Conservation (phyloP, 2,113 vertebrate genomes). For the Plecotus auritus region DNA sequence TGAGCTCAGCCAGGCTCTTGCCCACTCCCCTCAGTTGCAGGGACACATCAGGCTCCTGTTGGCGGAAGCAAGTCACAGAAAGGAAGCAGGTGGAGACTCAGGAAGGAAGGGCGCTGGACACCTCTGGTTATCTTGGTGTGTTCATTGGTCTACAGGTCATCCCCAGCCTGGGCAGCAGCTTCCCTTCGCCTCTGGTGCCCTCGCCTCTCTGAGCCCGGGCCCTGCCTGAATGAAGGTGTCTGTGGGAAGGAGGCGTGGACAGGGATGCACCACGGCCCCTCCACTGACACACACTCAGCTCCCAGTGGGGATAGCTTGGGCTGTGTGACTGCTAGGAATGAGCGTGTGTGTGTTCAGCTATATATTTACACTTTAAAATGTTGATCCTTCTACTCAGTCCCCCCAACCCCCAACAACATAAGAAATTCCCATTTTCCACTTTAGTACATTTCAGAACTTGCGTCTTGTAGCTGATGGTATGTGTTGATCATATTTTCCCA, state of each 20-base stretch:
- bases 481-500: neutral
- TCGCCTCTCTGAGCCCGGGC: neutral
- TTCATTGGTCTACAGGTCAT: neutral
- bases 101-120: neutral
- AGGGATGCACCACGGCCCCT: neutral
- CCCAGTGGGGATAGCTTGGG: fast-evolving
- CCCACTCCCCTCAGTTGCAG: fast-evolving
- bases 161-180: fast-evolving
- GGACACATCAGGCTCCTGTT: fast-evolving
- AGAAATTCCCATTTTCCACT: neutral
- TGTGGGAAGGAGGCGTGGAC: fast-evolving
- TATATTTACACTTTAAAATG: neutral
- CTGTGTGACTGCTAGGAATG: fast-evolving
- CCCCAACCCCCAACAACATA: neutral
- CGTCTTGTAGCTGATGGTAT: neutral
- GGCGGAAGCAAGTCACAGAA: neutral
- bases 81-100: fast-evolving
- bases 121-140: too few relatives aligned
- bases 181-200: too few relatives aligned
- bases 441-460: neutral
- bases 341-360: neutral
- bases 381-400: neutral
- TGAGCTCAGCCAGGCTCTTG: neutral
- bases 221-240: neutral
- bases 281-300: neutral